A percentile compares a stretch with the other conserved stretches of the same genome.
Evolutionary conservation across 2,797 vertebrate species (phyloP).

Genomic region (Schizopygopsis malacanthus): DNA sequence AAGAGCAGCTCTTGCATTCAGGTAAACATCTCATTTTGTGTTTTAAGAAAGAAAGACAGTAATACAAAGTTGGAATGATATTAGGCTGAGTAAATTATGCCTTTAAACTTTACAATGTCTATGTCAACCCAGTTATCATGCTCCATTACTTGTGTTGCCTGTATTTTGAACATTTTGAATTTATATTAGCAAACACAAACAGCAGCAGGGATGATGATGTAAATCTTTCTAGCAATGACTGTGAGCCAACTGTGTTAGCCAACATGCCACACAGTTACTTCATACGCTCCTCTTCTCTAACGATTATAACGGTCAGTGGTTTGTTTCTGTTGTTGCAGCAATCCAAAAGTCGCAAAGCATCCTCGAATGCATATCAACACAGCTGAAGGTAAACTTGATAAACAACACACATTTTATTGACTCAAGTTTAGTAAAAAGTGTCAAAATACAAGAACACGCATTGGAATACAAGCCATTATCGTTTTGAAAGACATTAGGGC

Average conservation of each 20-base stretch:
- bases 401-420: conserved; percentile 51
- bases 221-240: neutral
- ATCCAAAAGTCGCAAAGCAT: neutral
- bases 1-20: neutral
- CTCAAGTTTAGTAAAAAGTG: conserved; percentile 45
- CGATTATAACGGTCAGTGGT: neutral
- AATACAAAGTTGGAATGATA: neutral
- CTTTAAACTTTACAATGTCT: neutral
- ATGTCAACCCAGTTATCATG: neutral
- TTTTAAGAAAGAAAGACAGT: neutral
- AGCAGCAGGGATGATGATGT: conserved; percentile 6
- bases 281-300: neutral
- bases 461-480: conserved; percentile 34
- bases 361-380: neutral
- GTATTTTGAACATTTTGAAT: neutral
- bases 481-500: conserved; percentile 38
- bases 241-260: conserved; percentile 8
- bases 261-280: conserved; percentile 14
- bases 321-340: neutral
- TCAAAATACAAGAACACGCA: conserved; percentile 43
- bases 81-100: neutral
- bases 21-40: neutral
- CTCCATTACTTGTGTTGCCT: neutral
- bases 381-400: conserved; percentile 12
- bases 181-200: neutral